phyloP scores from a whole-genome alignment of 2,113 vertebrate genomes.

The Zingel zingel region DNA sequence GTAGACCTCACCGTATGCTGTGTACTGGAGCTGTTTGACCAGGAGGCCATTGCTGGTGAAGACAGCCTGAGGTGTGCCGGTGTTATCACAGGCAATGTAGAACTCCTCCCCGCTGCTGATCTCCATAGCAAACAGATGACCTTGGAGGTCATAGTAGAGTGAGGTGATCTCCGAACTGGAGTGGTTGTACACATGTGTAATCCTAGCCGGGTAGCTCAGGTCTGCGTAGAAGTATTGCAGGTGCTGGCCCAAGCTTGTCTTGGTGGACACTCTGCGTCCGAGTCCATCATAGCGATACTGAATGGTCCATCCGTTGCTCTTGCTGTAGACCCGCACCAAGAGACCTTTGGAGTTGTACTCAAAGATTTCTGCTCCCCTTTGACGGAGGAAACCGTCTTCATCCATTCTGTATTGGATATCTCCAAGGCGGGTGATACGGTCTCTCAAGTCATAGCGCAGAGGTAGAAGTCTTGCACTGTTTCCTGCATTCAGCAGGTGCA shows the following conservation, averaged over 20 bases:
- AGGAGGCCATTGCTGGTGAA: conserved; percentile 97
- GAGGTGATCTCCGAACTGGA: conserved; percentile 98
- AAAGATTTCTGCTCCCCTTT: conserved; percentile 95
- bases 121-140: conserved; percentile 98
- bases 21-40: conserved; percentile 98
- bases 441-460: conserved; percentile 94
- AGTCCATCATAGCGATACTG: conserved; percentile 97
- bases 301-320: conserved; percentile 94
- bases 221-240: conserved; percentile 98
- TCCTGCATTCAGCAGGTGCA: conserved; percentile 94
- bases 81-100: conserved; percentile 98
- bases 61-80: conserved; percentile 93
- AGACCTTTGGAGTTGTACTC: conserved; percentile 98
- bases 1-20: conserved; percentile 96
- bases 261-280: conserved; percentile 93
- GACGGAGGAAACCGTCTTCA: conserved; percentile 96
- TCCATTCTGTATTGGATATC: conserved; percentile 97
- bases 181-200: conserved; percentile 98
- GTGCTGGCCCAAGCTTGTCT: conserved; percentile 94
- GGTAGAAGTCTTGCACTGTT: conserved; percentile 92
- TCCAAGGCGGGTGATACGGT: conserved; percentile 96
- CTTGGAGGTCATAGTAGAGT: conserved; percentile 97
- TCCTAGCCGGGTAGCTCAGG: conserved; percentile 92
- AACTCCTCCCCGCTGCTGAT: conserved; percentile 98
- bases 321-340: conserved; percentile 95